These are phyloP conservation scores for Tinea pellionella DNA, from an alignment of 2,888 invertebrate genomes.

Conservation along the genomic window DNA sequence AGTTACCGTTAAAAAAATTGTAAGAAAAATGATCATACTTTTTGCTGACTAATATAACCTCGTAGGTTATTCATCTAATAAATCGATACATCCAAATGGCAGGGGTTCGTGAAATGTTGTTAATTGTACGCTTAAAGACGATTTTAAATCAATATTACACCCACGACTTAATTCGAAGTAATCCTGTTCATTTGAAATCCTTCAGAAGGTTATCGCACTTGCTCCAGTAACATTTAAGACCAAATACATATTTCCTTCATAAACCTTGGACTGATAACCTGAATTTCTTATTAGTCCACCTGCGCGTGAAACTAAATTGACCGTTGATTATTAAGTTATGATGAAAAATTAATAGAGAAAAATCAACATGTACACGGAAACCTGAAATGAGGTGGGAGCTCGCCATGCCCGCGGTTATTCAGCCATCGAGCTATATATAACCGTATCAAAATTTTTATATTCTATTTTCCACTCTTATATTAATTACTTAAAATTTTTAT, in stretches of 20 bases:
- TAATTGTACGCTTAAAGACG: conserved; percentile 15
- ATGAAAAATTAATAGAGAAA: too few relatives aligned
- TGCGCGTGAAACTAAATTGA: conserved; percentile 2
- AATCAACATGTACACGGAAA: too few relatives aligned
- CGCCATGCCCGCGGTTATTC: too few relatives aligned
- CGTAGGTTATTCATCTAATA: conserved; percentile 18
- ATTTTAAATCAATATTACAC: neutral
- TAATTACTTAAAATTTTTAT: too few relatives aligned
- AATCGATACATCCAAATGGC: conserved; percentile 17
- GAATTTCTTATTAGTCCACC: conserved; percentile 8
- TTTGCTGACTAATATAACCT: neutral
- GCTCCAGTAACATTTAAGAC: conserved; percentile 11
- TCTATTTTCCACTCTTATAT: too few relatives aligned
- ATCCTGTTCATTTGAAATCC: neutral
- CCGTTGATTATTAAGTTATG: neutral
- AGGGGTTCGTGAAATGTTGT: conserved; percentile 16
- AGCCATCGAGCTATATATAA: too few relatives aligned
- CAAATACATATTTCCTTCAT: conserved; percentile 1
- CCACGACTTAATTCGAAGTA: neutral
- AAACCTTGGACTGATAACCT: conserved; percentile 12
- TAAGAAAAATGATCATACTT: neutral
- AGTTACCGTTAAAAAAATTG: neutral
- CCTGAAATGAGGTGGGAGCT: too few relatives aligned
- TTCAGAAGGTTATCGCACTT: neutral
- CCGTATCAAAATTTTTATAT: too few relatives aligned